phyloP scores from a whole-genome alignment of 2,797 vertebrate species.

The Xenentodon cancila region DNA sequence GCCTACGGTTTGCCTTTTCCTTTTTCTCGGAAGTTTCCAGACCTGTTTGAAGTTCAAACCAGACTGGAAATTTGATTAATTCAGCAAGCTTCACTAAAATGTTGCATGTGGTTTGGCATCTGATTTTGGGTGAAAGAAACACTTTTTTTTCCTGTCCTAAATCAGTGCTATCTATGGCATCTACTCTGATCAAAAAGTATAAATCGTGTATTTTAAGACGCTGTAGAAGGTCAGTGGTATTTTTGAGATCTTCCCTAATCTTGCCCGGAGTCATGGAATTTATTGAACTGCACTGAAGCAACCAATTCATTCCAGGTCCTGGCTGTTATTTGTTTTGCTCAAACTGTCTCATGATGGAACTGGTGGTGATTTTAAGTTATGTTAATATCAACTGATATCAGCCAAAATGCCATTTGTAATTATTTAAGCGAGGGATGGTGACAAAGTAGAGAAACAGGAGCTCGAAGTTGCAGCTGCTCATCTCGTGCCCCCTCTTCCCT shows the following conservation, averaged over 20 bases:
- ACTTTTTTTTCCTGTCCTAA: slow-evolving; percentile 12
- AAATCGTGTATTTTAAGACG: slow-evolving; percentile 45
- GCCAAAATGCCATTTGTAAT: slow-evolving; percentile 32
- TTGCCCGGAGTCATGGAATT: slow-evolving; percentile 72
- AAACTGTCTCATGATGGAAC: slow-evolving; percentile 30
- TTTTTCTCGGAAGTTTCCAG: slow-evolving; percentile 6
- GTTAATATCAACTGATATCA: background rate
- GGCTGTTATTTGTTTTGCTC: slow-evolving; percentile 29
- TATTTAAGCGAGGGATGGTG: slow-evolving; percentile 63
- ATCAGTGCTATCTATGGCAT: slow-evolving; percentile 15
- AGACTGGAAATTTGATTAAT: slow-evolving; percentile 12
- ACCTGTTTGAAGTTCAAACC: slow-evolving; percentile 15
- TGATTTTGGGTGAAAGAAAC: slow-evolving; percentile 26
- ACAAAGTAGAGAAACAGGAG: slow-evolving; percentile 63
- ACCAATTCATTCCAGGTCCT: slow-evolving; percentile 51
- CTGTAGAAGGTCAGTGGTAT: slow-evolving; percentile 46
- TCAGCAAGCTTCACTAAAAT: slow-evolving; percentile 13
- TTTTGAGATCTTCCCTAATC: slow-evolving; percentile 70
- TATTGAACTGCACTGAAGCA: slow-evolving; percentile 69
- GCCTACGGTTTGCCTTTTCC: background rate
- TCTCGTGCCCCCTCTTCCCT: slow-evolving; percentile 65
- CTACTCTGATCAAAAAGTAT: slow-evolving; percentile 35
- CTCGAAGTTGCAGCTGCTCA: slow-evolving; percentile 83
- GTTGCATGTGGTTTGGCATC: slow-evolving; percentile 8
- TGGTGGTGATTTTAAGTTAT: slow-evolving; percentile 16